Percentiles rank a stretch among this genome's conserved stretches.
Conservation (phyloP, 2,113 vertebrate genomes). For the Menura novaehollandiae region DNA sequence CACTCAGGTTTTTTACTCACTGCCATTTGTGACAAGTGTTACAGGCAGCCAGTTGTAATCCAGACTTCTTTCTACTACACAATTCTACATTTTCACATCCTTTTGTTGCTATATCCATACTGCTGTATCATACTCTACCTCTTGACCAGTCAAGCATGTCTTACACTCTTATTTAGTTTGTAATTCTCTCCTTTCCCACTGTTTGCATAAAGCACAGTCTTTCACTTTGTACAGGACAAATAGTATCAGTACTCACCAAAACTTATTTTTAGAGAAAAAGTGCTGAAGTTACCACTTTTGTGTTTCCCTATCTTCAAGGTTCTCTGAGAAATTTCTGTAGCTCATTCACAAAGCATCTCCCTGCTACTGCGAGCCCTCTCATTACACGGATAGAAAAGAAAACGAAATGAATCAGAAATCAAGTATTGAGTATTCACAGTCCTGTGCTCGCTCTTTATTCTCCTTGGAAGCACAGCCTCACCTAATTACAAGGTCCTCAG, state of each 20-base stretch:
- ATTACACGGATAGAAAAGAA: neutral
- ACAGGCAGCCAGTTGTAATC: neutral
- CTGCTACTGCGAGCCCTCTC: neutral
- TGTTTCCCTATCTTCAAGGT: neutral
- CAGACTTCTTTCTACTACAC: neutral
- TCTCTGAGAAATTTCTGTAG: neutral
- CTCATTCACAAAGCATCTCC: neutral
- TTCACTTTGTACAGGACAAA: neutral
- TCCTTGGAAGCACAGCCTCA: neutral
- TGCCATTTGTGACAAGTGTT: neutral
- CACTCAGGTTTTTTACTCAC: neutral
- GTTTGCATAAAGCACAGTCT: neutral
- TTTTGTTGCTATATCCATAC: neutral
- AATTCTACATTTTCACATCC: neutral
- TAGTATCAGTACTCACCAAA: neutral
- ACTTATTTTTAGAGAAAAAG: neutral
- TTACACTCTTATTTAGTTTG: neutral
- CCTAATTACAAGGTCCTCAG: neutral
- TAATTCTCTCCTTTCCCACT: neutral
- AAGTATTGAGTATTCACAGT: accelerated
- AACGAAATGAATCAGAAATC: neutral
- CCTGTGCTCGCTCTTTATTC: neutral
- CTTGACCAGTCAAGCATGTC: neutral
- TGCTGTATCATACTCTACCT: neutral
- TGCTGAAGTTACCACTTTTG: neutral